Percentiles rank a stretch among this genome's conserved stretches.
Conservation (phyloP, 2,797 vertebrate genomes). For the Xenopus petersii region DNA sequence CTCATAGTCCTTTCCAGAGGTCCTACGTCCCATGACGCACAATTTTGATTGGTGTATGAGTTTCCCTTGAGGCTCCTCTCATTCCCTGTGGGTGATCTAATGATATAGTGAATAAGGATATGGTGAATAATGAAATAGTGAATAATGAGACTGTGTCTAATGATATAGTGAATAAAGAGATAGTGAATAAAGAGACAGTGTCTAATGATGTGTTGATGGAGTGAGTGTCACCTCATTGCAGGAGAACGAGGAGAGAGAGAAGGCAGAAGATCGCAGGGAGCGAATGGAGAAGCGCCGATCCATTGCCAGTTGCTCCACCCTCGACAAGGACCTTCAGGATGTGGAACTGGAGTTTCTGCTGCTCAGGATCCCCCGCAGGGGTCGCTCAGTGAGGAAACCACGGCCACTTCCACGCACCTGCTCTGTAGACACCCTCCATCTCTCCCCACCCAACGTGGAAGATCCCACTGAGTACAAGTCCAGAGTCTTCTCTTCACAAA, state of each 20-base stretch:
- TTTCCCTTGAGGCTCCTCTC: no score
- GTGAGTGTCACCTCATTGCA: background rate
- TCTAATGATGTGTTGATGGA: no score
- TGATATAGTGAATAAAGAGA: no score
- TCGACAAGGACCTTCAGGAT: slow-evolving; percentile 71
- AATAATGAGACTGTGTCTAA: no score
- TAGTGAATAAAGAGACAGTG: no score
- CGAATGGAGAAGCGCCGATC: slow-evolving; percentile 54
- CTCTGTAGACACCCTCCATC: slow-evolving; percentile 19
- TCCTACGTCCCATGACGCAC: no score
- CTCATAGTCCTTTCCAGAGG: no score
- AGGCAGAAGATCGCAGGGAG: slow-evolving; percentile 12
- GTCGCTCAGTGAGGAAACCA: background rate
- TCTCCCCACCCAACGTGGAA: background rate
- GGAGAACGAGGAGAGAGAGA: slow-evolving; percentile 23
- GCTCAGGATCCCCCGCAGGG: background rate
- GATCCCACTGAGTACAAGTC: background rate
- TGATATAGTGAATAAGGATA: no score
- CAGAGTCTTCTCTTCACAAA: background rate
- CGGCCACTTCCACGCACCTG: slow-evolving; percentile 24
- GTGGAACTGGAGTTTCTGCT: slow-evolving; percentile 68
- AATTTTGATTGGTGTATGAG: no score
- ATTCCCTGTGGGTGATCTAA: no score
- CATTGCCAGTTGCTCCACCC: slow-evolving; percentile 72
- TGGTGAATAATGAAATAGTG: no score